These are phyloP conservation scores for Conus betulinus DNA, from an alignment of 1,140 invertebrate genomes.

Conservation along the genomic window DNA sequence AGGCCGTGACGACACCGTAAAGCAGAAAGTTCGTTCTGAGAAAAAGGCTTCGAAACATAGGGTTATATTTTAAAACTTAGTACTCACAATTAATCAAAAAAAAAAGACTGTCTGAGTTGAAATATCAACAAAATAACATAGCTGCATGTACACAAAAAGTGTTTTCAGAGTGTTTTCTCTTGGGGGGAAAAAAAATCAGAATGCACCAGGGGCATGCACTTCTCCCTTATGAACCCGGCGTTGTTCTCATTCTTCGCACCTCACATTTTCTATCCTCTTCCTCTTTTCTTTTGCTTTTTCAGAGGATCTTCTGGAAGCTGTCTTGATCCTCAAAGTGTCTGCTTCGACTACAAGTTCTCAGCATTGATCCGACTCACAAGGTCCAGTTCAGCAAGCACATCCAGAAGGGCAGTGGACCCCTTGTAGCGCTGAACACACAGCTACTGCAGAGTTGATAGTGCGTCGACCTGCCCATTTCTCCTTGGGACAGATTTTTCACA, in stretches of 20 bases:
- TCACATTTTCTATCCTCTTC: too few species aligned
- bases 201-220: too few species aligned
- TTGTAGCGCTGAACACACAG: background rate
- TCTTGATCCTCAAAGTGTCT: background rate
- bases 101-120: background rate
- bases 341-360: background rate
- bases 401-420: background rate
- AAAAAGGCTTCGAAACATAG: background rate
- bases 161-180: background rate
- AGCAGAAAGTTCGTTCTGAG: background rate
- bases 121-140: too few species aligned
- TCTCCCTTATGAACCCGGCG: too few species aligned
- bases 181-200: background rate
- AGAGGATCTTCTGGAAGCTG: too few species aligned
- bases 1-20: background rate
- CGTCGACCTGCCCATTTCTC: background rate
- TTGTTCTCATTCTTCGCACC: too few species aligned
- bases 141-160: background rate
- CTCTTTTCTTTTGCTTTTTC: too few species aligned
- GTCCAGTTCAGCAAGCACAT: background rate
- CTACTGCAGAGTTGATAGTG: too few species aligned
- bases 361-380: too few species aligned
- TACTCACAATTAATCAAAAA: background rate
- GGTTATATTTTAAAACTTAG: too few species aligned
- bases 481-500: background rate